Evolutionary conservation across 2,113 vertebrate genomes (phyloP), one percentile per base, ranked within the genome.

Genomic region (Cranoglanis bouderius): DNA sequence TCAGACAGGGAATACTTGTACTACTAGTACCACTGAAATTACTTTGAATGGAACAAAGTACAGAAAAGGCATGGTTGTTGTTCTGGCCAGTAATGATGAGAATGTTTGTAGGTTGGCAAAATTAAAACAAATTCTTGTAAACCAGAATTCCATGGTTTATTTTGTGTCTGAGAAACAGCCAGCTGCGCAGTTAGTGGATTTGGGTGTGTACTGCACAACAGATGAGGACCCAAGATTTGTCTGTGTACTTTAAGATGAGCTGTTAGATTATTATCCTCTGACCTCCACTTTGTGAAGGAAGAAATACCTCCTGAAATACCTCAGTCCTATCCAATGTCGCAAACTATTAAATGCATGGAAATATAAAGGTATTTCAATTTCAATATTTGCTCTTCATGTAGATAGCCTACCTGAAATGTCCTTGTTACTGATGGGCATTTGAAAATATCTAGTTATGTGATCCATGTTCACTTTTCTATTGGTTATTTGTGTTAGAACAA

Each of bases 41-140:
- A 90, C 89, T 35, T 63, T 92, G 61, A 89, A 92, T 81, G 90
- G 90, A 1, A 90, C 88, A 35, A 83, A 82, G 82, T 88, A 83
- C 49, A 88, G 32, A 1, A 67, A 49, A n/a, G 83, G 59, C 24
- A n/a, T 49, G 59, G 24, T 65, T 84, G 38, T 84, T 0, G n/a
- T 85, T 74, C 10, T 74, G 65, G 84, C 46, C 67, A 59, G 32
- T 77, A 77, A 43, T 77, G 70, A 77, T 59, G 70, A 59, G 9
- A 70, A n/a, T n/a, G 85, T n/a, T 86, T 86, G 84, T 29, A 55
- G 59, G 26, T 84, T 49, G 40, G 83, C 40, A 84, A 38, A 72
- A 70, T 85, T 85, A 51, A 67, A 85, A 75, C 67, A 19, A 77
- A 77, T 86, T n/a, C 38, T 59, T 78, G 85, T 77, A 78, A 26